Conservation (phyloP, 2,888 invertebrate species). For the Tigriopus californicus region DNA sequence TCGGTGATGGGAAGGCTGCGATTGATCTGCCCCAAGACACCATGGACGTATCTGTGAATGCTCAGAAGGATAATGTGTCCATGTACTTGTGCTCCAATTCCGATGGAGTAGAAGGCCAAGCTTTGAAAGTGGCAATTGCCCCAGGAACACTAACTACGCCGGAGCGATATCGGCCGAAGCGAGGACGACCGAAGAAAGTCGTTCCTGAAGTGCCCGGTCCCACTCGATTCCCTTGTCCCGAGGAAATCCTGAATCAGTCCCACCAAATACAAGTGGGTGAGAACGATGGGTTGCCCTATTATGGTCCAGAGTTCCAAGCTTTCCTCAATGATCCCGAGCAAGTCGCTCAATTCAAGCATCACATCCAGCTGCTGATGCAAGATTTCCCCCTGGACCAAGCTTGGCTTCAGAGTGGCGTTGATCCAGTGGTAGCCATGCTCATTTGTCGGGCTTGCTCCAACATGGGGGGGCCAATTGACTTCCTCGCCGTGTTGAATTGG, state of each 20-base stretch:
- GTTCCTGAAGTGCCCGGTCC: not conserved
- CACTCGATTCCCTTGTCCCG: not conserved
- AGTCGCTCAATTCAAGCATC: not conserved
- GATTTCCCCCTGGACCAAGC: not conserved
- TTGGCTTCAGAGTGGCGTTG: not conserved
- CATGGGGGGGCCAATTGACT: not conserved
- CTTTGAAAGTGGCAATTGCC: not conserved
- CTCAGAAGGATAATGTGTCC: not conserved
- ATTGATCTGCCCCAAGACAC: not conserved
- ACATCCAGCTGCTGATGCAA: constrained; percentile 4
- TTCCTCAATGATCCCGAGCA: not conserved
- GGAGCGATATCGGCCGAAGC: not conserved
- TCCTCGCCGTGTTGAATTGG: not conserved
- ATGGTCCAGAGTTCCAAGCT: not conserved
- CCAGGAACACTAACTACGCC: not conserved
- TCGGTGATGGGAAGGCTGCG: not conserved
- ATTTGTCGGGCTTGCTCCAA: not conserved
- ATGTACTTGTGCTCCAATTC: constrained; percentile 2
- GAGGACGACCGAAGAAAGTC: not conserved
- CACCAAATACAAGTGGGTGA: too few species aligned
- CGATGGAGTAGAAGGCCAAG: constrained; percentile 2
- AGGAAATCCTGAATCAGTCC: too few species aligned
- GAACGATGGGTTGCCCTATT: too few species aligned
- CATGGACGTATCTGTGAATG: not conserved
- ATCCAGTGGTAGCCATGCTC: constrained; percentile 8